Percentiles rank a stretch among this genome's conserved stretches.
phyloP scores from a whole-genome alignment of 2,888 invertebrate genomes.

The Campaea margaritaria region DNA sequence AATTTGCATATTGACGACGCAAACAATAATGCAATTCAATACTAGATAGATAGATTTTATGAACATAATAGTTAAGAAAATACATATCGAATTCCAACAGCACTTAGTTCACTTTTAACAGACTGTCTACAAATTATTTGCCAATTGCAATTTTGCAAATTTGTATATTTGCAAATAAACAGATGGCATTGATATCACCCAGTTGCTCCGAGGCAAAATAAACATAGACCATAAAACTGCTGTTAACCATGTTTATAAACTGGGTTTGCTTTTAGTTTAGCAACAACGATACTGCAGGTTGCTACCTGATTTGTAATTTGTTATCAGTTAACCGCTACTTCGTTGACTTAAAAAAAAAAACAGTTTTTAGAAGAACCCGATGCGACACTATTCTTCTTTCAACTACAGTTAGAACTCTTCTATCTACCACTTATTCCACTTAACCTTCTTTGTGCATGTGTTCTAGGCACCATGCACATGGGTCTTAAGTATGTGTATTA shows the following conservation, averaged over 20 bases:
- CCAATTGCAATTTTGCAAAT: background rate
- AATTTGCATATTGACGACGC: too few species aligned
- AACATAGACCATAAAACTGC: slow-evolving; percentile 23
- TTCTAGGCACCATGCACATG: too few species aligned
- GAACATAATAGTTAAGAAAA: background rate
- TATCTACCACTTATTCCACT: too few species aligned
- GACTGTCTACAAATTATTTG: background rate
- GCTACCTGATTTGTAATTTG: background rate
- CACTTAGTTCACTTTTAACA: too few species aligned
- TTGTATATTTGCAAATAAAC: too few species aligned
- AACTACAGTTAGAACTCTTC: too few species aligned
- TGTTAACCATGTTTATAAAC: slow-evolving; percentile 32
- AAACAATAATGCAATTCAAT: too few species aligned
- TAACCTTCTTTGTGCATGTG: too few species aligned
- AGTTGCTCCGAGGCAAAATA: slow-evolving; percentile 8
- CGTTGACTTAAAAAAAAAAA: background rate
- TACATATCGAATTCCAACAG: background rate
- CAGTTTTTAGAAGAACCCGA: too few species aligned
- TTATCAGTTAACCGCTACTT: background rate
- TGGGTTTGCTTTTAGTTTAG: slow-evolving; percentile 31
- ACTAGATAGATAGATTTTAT: background rate
- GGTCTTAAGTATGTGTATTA: too few species aligned
- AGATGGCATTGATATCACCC: background rate
- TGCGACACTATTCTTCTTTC: too few species aligned
- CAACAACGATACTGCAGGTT: slow-evolving; percentile 8